Percentiles rank a stretch among this genome's conserved stretches.
These are phyloP conservation scores for Phyllotreta striolata DNA, from an alignment of 2,888 invertebrate genomes.

Conservation along the genomic window DNA sequence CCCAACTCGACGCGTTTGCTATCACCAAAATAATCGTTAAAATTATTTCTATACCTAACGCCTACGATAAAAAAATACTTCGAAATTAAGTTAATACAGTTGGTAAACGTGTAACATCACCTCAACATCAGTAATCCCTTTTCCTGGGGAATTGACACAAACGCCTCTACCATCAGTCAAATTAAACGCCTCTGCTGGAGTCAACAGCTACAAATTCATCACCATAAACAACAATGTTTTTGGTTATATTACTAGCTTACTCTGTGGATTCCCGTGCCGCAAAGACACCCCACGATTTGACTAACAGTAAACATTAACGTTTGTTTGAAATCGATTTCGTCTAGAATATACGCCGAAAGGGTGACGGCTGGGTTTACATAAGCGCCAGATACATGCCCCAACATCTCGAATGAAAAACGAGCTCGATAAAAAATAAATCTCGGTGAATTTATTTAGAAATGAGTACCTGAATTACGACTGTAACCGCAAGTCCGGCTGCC, in stretches of 20 bases:
- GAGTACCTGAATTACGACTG: slow-evolving; percentile 71
- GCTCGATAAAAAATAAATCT: background rate
- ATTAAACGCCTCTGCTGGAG: slow-evolving; percentile 6
- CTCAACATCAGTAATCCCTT: slow-evolving; percentile 46
- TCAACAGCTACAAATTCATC: slow-evolving; percentile 26
- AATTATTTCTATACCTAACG: slow-evolving; percentile 69
- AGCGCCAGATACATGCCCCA: slow-evolving; percentile 81
- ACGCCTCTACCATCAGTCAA: slow-evolving; percentile 38
- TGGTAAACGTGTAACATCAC: slow-evolving; percentile 36
- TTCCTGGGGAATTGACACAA: slow-evolving; percentile 49
- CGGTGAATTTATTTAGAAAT: slow-evolving; percentile 14
- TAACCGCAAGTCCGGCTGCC: slow-evolving; percentile 73
- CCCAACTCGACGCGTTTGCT: slow-evolving; percentile 75
- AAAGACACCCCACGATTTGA: slow-evolving; percentile 71
- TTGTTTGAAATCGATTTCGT: slow-evolving; percentile 64
- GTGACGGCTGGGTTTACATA: slow-evolving; percentile 81
- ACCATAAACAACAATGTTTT: slow-evolving; percentile 9
- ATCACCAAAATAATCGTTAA: slow-evolving; percentile 71
- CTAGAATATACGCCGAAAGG: slow-evolving; percentile 68
- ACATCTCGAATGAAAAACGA: slow-evolving; percentile 61
- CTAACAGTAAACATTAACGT: slow-evolving; percentile 68
- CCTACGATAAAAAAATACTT: slow-evolving; percentile 46
- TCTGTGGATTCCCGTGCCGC: slow-evolving; percentile 73
- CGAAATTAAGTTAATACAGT: slow-evolving; percentile 30
- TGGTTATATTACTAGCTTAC: slow-evolving; percentile 48